Evolutionary conservation across 1,140 invertebrate genomes (phyloP), one percentile per base, ranked within the genome.

Genomic region (Apolygus lucorum): DNA sequence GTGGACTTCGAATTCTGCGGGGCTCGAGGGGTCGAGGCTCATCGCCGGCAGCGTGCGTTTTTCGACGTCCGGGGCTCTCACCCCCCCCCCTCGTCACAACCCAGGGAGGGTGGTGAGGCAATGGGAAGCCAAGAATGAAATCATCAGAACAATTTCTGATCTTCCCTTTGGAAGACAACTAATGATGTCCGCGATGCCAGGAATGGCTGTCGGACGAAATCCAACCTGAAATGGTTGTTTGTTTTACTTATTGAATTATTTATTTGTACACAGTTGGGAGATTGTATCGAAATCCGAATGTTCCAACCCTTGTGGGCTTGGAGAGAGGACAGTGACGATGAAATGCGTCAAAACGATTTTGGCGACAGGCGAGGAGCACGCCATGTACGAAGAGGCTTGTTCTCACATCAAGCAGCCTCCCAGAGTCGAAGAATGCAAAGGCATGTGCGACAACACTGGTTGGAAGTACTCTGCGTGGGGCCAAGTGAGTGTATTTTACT

Each of bases 381-480:
- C 11, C 54, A 4, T 59, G 13, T 17, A 59, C 22, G 54, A 59
- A 4, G 54, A 59, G 22, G 22, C 54, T 21, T 59, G 54, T 24
- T 59, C 11, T 4, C 54, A 59, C 54, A 4, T 59, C 2, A 4
- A 13, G 11, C 54, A 21, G 13, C 54, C 54, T 17, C 22, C 22
- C 2, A 24, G 22, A 17, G 22, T 24, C 4, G 54, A 59, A 59
- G 22, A 17, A 4, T 59, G 54, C 22, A 59, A 8, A 11, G 54
- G 54, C 4, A 22, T 4, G 4, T 59, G 54, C 22, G 54, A 59
- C 54, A 59, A 59, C 2, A 59, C 54, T 14, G 54, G 54, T 4
- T 59, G 54, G 54, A 59, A 59, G 22, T 59, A 59, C 22, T 59
- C 54, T 4, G 4, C 54, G 11, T 59, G 54, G 54, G 54, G 54